A percentile compares a stretch with the other conserved stretches of the same genome.
phyloP scores from a whole-genome alignment of 2,888 invertebrate species.

The Cosmopolites sordidus region DNA sequence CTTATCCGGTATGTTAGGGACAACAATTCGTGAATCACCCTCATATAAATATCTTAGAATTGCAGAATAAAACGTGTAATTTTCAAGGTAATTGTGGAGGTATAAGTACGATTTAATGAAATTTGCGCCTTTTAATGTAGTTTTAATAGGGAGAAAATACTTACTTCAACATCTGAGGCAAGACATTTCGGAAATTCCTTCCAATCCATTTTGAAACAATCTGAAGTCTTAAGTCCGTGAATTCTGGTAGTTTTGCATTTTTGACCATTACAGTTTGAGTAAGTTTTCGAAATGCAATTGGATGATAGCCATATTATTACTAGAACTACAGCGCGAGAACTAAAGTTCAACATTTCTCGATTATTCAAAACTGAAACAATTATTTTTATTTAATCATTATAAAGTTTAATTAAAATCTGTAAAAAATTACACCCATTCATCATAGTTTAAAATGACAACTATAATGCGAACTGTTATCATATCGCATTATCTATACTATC shows the following conservation, averaged over 20 bases:
- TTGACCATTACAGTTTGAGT: slow-evolving; percentile 30
- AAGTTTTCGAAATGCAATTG: background rate
- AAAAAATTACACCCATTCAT: background rate
- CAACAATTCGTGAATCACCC: too few species aligned
- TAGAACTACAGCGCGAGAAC: background rate
- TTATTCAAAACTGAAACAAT: background rate
- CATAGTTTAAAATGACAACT: background rate
- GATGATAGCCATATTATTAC: background rate
- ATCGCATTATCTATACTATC: slow-evolving; percentile 9
- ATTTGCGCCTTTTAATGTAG: background rate
- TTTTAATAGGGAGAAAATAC: slow-evolving; percentile 9
- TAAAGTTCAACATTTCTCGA: background rate
- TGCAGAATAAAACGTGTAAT: too few species aligned
- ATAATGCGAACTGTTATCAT: background rate
- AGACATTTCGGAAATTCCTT: slow-evolving; percentile 41
- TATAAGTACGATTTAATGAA: too few species aligned
- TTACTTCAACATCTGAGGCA: slow-evolving; percentile 42
- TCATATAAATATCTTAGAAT: too few species aligned
- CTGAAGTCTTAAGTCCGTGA: slow-evolving; percentile 40
- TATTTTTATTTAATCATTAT: too few species aligned
- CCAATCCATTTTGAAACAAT: slow-evolving; percentile 42
- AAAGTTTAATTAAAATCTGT: background rate
- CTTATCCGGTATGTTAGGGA: too few species aligned
- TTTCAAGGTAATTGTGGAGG: too few species aligned
- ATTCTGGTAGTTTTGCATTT: slow-evolving; percentile 34